Percentiles rank a stretch among this genome's conserved stretches.
Evolutionary conservation across 2,113 vertebrate genomes (phyloP).

Genomic region (Daboia siamensis): DNA sequence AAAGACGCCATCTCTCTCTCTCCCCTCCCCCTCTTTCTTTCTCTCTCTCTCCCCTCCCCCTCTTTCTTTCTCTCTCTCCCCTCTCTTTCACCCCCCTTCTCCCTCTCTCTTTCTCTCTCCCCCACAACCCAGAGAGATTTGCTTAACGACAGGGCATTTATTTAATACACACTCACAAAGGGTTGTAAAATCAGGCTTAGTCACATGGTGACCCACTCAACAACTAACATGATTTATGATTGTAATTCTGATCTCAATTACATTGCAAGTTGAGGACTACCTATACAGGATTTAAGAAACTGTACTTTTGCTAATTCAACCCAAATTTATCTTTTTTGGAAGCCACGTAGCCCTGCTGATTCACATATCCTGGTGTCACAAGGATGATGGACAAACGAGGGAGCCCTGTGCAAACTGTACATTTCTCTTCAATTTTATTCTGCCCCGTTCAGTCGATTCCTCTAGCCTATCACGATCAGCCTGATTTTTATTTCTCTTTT

Average conservation of each 20-base stretch:
- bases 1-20: neutral
- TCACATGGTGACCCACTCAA: too few species aligned
- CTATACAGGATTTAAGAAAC: neutral
- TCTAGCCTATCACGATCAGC: neutral
- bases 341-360: neutral
- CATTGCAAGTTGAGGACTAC: too few species aligned
- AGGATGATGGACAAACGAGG: too few species aligned
- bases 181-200: neutral
- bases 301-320: neutral
- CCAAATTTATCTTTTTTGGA: neutral
- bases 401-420: too few species aligned
- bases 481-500: neutral
- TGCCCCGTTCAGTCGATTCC: neutral
- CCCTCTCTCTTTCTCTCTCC: neutral
- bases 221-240: too few species aligned
- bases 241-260: too few species aligned
- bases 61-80: neutral
- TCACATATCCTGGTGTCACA: too few species aligned
- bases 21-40: too few species aligned
- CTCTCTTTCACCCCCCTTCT: neutral
- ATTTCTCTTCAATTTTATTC: too few species aligned
- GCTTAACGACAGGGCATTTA: neutral
- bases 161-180: neutral
- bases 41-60: neutral
- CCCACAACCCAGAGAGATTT: neutral